Conservation (phyloP, 2,797 vertebrate species). For the Cirrhinus mrigala region DNA sequence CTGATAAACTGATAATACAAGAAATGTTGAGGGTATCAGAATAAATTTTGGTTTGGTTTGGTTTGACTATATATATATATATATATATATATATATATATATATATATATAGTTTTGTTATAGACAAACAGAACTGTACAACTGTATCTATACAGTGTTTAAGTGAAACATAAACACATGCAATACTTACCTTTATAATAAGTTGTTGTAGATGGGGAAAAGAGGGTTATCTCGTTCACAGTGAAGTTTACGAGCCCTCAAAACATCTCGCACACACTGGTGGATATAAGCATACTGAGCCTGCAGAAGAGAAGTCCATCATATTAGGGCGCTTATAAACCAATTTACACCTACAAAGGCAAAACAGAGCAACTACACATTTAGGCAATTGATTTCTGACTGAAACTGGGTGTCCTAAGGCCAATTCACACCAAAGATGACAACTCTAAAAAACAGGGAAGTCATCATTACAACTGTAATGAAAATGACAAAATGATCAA, state of each 20-base stretch:
- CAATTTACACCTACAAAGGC: neutral
- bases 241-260: conserved; percentile 89
- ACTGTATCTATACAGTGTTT: neutral
- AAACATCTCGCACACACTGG: conserved; percentile 91
- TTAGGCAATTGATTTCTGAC: neutral
- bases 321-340: neutral
- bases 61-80: no score
- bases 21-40: no score
- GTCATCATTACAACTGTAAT: neutral
- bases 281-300: conserved; percentile 94
- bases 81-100: no score
- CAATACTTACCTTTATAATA: conserved; percentile 84
- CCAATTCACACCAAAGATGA: neutral
- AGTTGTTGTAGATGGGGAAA: conserved; percentile 95
- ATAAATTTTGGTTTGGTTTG: no score
- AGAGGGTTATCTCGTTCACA: conserved; percentile 92
- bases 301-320: conserved; percentile 70
- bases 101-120: no score
- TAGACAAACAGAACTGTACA: neutral
- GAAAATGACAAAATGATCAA: neutral
- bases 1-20: no score
- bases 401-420: neutral
- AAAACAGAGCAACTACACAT: neutral
- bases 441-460: neutral
- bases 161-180: no score